A percentile compares a stretch with the other conserved stretches of the same genome.
phyloP scores from a whole-genome alignment of 2,797 vertebrate species.

The Notamacropus eugenii region DNA sequence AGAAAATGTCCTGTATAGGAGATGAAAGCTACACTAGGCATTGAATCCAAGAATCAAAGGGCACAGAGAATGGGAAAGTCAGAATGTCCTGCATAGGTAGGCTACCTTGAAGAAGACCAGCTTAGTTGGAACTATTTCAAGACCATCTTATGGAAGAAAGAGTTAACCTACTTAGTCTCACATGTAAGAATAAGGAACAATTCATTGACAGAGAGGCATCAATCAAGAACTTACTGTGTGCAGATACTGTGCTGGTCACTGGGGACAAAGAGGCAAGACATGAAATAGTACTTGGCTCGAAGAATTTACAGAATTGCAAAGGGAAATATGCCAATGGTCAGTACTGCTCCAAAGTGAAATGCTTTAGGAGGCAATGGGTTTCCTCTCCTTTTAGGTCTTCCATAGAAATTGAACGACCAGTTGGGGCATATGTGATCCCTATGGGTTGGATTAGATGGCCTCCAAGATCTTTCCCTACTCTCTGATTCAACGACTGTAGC shows the following conservation, averaged over 20 bases:
- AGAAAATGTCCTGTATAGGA: background rate
- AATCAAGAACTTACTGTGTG: background rate
- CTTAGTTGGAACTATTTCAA: background rate
- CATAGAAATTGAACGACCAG: background rate
- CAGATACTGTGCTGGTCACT: background rate
- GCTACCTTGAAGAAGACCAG: background rate
- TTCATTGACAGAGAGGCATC: background rate
- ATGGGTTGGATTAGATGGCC: background rate
- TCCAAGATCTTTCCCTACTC: background rate
- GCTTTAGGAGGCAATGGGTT: background rate
- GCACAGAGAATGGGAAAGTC: background rate
- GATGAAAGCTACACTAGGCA: background rate
- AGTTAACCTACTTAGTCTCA: background rate
- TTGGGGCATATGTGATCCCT: background rate
- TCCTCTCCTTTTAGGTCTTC: background rate
- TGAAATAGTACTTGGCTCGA: background rate
- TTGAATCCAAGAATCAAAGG: background rate
- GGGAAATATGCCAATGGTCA: background rate
- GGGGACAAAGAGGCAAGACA: background rate
- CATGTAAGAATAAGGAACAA: background rate
- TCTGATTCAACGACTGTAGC: background rate
- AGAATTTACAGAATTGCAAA: background rate
- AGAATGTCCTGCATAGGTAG: background rate
- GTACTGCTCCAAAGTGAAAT: background rate
- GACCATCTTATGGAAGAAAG: background rate